A percentile compares a stretch with the other conserved stretches of the same genome.
Evolutionary conservation across 2,888 invertebrate genomes (phyloP).

Genomic region (Drosophila neotestacea): DNA sequence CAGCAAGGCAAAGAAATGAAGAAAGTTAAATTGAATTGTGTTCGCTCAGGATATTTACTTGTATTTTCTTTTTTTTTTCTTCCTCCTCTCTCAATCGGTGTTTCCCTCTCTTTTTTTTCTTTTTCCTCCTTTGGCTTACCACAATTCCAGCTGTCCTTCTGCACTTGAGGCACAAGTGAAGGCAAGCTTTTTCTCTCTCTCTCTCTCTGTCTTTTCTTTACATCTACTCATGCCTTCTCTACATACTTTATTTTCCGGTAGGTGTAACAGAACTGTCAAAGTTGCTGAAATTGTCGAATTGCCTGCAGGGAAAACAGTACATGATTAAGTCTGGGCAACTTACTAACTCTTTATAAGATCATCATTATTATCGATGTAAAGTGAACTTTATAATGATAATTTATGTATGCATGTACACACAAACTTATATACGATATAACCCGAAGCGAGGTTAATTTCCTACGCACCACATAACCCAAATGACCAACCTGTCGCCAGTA

Average conservation of each 20-base stretch:
- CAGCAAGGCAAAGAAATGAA: conserved; percentile 72
- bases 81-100: neutral
- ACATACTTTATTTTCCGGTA: conserved; percentile 20
- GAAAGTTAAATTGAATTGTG: conserved; percentile 81
- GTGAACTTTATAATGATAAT: conserved; percentile 49
- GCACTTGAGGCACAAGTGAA: conserved; percentile 67
- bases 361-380: conserved; percentile 26
- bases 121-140: conserved; percentile 47
- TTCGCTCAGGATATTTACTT: conserved; percentile 74
- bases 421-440: conserved; percentile 36
- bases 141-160: conserved; percentile 54
- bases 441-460: conserved; percentile 50
- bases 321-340: conserved; percentile 18
- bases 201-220: conserved; percentile 31
- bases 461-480: conserved; percentile 74
- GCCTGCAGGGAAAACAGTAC: conserved; percentile 31
- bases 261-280: conserved; percentile 75
- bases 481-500: conserved; percentile 76
- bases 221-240: conserved; percentile 1
- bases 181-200: conserved; percentile 60
- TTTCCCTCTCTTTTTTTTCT: neutral
- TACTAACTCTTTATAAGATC: conserved; percentile 28
- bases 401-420: neutral
- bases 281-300: conserved; percentile 60
- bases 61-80: conserved; percentile 19